A percentile compares a stretch with the other conserved stretches of the same genome.
These are phyloP conservation scores for Limnephilus lunatus DNA, from an alignment of 2,888 invertebrate species.

Conservation along the genomic window DNA sequence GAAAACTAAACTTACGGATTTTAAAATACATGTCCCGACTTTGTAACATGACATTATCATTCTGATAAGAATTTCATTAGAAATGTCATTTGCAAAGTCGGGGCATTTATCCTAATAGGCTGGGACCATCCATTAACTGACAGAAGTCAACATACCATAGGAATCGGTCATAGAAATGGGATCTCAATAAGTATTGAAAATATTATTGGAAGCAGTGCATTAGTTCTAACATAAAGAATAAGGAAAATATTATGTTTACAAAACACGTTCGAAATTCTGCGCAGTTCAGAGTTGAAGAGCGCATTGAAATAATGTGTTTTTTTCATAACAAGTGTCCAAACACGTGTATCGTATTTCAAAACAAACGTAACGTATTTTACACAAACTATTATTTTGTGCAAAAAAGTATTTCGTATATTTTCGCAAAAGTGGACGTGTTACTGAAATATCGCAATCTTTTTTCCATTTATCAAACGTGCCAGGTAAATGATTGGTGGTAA, in stretches of 20 bases:
- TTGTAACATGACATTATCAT: too few species aligned
- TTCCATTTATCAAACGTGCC: background rate
- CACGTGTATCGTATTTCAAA: background rate
- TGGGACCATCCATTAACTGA: too few species aligned
- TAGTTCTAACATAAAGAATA: background rate
- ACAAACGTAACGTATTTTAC: background rate
- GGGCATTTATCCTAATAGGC: too few species aligned
- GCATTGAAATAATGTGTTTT: background rate
- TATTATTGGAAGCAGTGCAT: too few species aligned
- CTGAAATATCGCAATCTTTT: slow-evolving; percentile 20
- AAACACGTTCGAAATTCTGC: background rate
- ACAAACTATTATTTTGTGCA: background rate
- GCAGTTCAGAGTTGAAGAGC: background rate
- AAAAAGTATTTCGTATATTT: slow-evolving; percentile 36
- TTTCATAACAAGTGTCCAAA: background rate
- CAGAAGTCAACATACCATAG: too few species aligned
- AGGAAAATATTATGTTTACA: background rate
- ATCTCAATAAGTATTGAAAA: too few species aligned
- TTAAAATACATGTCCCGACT: too few species aligned
- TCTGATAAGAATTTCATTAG: too few species aligned
- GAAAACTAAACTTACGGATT: too few species aligned
- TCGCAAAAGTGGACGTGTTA: slow-evolving; percentile 38
- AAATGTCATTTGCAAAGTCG: too few species aligned
- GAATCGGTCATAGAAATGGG: too few species aligned
- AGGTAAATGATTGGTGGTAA: background rate